These are phyloP conservation scores for Copidosoma aretas DNA, from an alignment of 2,888 invertebrate species.

Conservation along the genomic window DNA sequence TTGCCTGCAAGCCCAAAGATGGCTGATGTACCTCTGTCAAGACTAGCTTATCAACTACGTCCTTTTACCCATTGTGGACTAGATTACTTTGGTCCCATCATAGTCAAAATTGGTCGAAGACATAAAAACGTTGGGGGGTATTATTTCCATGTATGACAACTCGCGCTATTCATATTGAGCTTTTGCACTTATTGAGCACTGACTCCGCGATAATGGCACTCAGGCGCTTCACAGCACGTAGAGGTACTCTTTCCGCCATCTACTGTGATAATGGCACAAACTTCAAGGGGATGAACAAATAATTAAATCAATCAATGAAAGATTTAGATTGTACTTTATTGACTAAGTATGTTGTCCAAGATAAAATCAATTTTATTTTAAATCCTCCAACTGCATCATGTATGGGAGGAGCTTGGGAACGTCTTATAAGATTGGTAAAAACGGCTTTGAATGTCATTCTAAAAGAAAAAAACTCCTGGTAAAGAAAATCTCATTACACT, in stretches of 20 bases:
- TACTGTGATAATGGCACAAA: constrained; percentile 26
- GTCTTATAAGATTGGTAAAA: too few species aligned
- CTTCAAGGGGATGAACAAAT: constrained; percentile 10
- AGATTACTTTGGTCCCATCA: too few species aligned
- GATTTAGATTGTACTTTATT: background rate
- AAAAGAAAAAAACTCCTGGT: background rate
- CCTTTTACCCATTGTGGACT: background rate
- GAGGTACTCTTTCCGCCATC: constrained; percentile 34
- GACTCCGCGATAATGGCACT: constrained; percentile 15
- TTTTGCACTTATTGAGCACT: constrained; percentile 1
- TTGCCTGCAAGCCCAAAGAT: background rate
- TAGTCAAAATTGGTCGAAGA: background rate
- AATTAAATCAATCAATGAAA: constrained; percentile 4
- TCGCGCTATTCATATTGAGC: constrained; percentile 8
- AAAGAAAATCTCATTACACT: too few species aligned
- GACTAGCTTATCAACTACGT: background rate
- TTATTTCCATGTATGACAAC: background rate
- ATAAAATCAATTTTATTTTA: too few species aligned
- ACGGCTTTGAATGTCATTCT: too few species aligned
- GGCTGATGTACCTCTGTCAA: background rate
- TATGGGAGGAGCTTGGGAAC: too few species aligned
- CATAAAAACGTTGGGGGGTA: too few species aligned
- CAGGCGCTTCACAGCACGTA: constrained; percentile 41
- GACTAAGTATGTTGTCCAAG: too few species aligned
- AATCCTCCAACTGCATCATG: too few species aligned